Percentiles rank a stretch among this genome's conserved stretches.
These are phyloP conservation scores for Hyles lineata DNA, from an alignment of 2,888 invertebrate genomes.

Conservation along the genomic window DNA sequence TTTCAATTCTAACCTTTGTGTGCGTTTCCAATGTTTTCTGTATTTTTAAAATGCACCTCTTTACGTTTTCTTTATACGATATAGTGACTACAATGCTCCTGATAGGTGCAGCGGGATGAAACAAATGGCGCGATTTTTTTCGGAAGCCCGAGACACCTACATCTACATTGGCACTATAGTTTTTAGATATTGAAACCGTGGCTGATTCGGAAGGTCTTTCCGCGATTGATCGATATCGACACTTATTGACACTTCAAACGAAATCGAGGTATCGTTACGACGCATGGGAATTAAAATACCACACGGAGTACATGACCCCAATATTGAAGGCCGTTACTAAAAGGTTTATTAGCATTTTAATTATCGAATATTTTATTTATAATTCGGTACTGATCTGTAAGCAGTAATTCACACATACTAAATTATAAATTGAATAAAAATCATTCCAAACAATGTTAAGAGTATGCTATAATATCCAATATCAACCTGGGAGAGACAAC, in stretches of 20 bases:
- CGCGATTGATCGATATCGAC: constrained; percentile 14
- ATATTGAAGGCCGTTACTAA: not conserved
- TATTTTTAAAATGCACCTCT: constrained; percentile 25
- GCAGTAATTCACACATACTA: too few species aligned
- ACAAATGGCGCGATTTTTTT: too few species aligned
- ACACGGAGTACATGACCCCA: not conserved
- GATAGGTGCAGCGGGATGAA: too few species aligned
- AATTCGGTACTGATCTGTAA: too few species aligned
- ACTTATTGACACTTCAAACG: constrained; percentile 1
- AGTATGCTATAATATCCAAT: too few species aligned
- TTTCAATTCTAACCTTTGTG: constrained; percentile 42
- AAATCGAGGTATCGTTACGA: not conserved
- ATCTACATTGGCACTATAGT: too few species aligned
- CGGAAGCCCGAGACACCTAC: too few species aligned
- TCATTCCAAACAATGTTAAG: too few species aligned
- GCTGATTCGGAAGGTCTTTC: constrained; percentile 12
- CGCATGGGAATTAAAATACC: not conserved
- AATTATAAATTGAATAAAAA: too few species aligned
- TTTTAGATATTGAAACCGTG: too few species aligned
- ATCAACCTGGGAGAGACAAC: too few species aligned
- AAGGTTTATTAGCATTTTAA: constrained; percentile 9
- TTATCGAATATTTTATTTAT: not conserved
- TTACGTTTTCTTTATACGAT: not conserved
- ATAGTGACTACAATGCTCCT: too few species aligned
- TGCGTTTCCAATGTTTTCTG: constrained; percentile 28